Evolutionary conservation across 2,113 vertebrate species (phyloP), one percentile per base, ranked within the genome.

Genomic region (Microtus richardsoni): DNA sequence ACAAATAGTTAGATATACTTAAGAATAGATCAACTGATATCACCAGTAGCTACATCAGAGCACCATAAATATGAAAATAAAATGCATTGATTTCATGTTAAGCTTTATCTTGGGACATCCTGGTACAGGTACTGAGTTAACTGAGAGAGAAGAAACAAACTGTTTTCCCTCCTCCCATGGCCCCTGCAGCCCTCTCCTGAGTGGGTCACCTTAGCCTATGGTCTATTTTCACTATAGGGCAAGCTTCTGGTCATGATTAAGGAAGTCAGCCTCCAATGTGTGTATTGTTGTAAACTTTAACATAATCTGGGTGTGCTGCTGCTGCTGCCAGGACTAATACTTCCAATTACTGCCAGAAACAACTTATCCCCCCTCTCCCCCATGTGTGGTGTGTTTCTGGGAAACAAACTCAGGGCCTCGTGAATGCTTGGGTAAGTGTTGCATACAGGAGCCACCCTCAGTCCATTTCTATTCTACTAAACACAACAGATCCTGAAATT

Each of bases 21-120:
- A 94, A 91, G 70, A 22, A 28, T 2, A 39, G 3, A 33, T 89
- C 88, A 77, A 41, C 1, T 89, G 44, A 85, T 73, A 91, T 78
- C n/a, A 73, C 17, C 54, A 39, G 14, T 17, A 94, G 84, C 41
- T 88, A 33, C 74, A 60, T 80, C 13, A 89, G 64, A 88, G 49
- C 68, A 66, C 83, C 44, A 62, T 83, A 91, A 96, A 83, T 62
- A 90, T 71, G 70, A 85, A 94, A 95, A 91, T 80, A 44, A 79
- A 95, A 74, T 47, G 47, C 52, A 49, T 49, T 78, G 87, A 87
- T 30, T 19, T 91, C 52, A 71, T 41, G 36, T 16, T 83, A 89
- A 90, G 74, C 24, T 73, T 91, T 71, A 88, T 73, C 78, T 83
- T 33, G 30, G 14, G 91, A 91, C 54, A 93, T 71, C 60, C 91